Percentiles rank a stretch among this genome's conserved stretches.
Evolutionary conservation across 2,888 invertebrate species (phyloP).

Genomic region (Epinotia demarniana): DNA sequence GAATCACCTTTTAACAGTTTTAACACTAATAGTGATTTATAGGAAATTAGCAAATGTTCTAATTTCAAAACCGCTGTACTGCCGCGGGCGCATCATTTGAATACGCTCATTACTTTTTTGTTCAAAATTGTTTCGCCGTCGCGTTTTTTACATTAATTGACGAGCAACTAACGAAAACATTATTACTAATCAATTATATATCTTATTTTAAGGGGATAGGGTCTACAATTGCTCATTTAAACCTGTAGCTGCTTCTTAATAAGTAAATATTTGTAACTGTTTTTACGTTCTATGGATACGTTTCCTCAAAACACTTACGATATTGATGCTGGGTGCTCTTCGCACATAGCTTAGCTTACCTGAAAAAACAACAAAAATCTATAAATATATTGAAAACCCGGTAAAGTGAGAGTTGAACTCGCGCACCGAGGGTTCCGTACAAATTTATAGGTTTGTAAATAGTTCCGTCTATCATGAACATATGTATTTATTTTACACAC

Average conservation of each 20-base stretch:
- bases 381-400: background rate
- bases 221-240: background rate
- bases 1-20: too few species aligned
- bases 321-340: background rate
- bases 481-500: too few species aligned
- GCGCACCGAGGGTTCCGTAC: too few species aligned
- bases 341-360: background rate
- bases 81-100: conserved; percentile 61
- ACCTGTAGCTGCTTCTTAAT: background rate
- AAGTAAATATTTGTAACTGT: conserved; percentile 9
- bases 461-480: too few species aligned
- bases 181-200: background rate
- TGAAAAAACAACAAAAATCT: background rate
- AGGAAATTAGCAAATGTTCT: conserved; percentile 46
- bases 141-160: conserved; percentile 38
- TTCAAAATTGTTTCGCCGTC: conserved; percentile 45
- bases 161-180: background rate
- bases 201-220: background rate
- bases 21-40: conserved; percentile 24
- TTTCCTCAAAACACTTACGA: background rate
- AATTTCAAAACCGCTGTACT: conserved; percentile 61
- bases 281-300: background rate
- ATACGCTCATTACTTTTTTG: conserved; percentile 62
- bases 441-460: too few species aligned
- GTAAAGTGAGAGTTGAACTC: too few species aligned